A percentile compares a stretch with the other conserved stretches of the same genome.
phyloP scores from a whole-genome alignment of 2,113 vertebrate genomes.

The Zosterops hypoxanthus region DNA sequence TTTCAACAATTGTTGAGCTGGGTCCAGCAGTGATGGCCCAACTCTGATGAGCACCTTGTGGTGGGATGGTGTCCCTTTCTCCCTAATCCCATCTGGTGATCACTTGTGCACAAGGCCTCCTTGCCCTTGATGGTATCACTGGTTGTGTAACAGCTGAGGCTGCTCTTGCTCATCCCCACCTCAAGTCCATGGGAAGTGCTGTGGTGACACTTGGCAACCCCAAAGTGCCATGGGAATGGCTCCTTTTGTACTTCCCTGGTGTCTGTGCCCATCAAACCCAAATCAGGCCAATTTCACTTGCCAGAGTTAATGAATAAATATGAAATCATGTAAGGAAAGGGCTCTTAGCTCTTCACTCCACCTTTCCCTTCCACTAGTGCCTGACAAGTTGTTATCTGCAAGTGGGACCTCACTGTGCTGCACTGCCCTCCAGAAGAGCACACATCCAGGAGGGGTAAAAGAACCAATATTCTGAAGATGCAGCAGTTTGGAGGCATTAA shows the following conservation, averaged over 20 bases:
- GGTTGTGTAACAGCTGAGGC: neutral
- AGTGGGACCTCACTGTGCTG: neutral
- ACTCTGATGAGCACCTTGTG: neutral
- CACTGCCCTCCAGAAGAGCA: accelerated
- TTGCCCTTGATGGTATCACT: neutral
- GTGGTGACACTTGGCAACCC: neutral
- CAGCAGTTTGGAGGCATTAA: neutral
- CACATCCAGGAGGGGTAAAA: neutral
- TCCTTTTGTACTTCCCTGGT: neutral
- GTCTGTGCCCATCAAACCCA: neutral
- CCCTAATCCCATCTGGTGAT: neutral
- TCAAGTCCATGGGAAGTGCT: neutral
- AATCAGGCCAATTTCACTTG: neutral
- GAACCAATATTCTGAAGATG: neutral
- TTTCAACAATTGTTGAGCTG: neutral
- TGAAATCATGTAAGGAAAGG: neutral
- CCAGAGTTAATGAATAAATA: neutral
- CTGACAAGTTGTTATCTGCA: neutral
- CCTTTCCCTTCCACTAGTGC: neutral
- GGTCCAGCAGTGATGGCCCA: neutral
- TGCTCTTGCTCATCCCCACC: neutral
- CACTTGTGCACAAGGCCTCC: neutral
- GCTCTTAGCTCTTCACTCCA: neutral
- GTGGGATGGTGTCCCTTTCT: neutral
- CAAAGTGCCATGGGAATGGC: neutral